phyloP scores from a whole-genome alignment of 2,113 vertebrate genomes.

The Pipa parva region DNA sequence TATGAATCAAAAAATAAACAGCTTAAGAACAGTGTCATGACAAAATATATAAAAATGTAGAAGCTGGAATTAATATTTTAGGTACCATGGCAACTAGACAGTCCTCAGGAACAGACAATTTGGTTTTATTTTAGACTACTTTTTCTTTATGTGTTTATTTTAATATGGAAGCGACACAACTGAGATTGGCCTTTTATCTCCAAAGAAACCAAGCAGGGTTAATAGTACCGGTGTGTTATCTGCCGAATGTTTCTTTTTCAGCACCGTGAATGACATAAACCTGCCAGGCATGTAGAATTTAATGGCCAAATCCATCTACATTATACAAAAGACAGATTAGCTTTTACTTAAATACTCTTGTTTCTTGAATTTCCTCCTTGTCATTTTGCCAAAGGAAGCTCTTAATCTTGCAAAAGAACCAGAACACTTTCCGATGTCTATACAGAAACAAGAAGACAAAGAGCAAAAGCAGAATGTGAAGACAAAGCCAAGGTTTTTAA shows the following conservation, averaged over 20 bases:
- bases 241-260: slow-evolving; percentile 27
- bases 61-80: no score
- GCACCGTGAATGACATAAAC: slow-evolving; percentile 43
- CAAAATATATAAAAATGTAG: no score
- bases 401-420: slow-evolving; percentile 62
- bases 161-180: no score
- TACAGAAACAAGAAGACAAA: slow-evolving; percentile 34
- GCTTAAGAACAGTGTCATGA: no score
- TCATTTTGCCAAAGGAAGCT: slow-evolving; percentile 62
- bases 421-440: slow-evolving; percentile 53
- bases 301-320: slow-evolving; percentile 51
- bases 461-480: slow-evolving; percentile 20
- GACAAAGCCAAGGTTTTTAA: slow-evolving; percentile 34
- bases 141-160: no score
- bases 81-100: no score
- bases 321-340: slow-evolving; percentile 64
- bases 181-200: background rate
- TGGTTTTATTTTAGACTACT: no score
- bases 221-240: slow-evolving; percentile 36
- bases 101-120: no score
- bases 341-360: slow-evolving; percentile 62
- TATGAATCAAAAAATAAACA: no score
- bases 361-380: slow-evolving; percentile 64
- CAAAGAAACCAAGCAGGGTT: background rate
- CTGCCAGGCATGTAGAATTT: slow-evolving; percentile 45